phyloP scores from a whole-genome alignment of 2,113 vertebrate genomes.

The Leptosomus discolor region DNA sequence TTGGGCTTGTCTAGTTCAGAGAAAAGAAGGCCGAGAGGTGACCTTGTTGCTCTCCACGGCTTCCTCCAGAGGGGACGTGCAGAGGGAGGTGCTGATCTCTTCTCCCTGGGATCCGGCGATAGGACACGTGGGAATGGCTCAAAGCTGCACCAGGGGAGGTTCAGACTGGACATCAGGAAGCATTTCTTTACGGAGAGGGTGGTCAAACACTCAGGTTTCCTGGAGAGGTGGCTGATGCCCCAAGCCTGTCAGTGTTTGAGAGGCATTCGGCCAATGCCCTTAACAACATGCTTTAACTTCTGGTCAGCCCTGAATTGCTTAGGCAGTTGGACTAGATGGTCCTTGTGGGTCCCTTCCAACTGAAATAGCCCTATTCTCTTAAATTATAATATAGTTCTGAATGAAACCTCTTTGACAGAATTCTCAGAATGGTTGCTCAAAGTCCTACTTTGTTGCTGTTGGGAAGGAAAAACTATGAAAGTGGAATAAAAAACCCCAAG shows the following conservation, averaged over 20 bases:
- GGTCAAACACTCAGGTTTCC: neutral
- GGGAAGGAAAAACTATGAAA: neutral
- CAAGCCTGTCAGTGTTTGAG: neutral
- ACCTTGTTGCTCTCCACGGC: neutral
- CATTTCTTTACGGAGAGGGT: neutral
- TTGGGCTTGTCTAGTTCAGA: neutral
- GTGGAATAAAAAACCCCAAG: neutral
- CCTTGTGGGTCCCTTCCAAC: neutral
- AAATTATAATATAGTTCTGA: neutral
- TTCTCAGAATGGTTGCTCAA: neutral
- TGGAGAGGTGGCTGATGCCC: no score
- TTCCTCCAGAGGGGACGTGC: neutral
- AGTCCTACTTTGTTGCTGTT: neutral
- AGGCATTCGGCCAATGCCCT: neutral
- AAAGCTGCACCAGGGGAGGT: neutral
- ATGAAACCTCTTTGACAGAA: neutral
- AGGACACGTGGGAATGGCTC: accelerated
- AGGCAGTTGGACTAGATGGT: neutral
- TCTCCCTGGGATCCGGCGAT: neutral
- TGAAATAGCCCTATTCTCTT: neutral
- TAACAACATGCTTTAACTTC: neutral
- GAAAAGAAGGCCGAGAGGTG: neutral
- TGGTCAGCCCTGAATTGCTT: neutral
- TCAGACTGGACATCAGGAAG: neutral
- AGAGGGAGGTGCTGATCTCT: neutral